Evolutionary conservation across 2,797 vertebrate genomes (phyloP), one percentile per base, ranked within the genome.

Genomic region (Danio choprae): DNA sequence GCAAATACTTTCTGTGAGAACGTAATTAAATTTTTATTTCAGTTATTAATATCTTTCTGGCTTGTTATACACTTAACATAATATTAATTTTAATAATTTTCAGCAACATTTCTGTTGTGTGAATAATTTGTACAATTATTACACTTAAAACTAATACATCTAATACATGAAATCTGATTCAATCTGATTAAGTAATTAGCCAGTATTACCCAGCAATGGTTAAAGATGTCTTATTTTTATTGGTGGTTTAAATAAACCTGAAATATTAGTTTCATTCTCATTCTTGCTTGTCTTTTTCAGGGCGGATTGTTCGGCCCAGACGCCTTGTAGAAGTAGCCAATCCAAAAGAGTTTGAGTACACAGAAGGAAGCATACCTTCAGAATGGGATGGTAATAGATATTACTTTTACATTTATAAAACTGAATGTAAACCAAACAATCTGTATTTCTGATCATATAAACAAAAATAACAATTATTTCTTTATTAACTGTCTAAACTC

Each of bases 371-470:
- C 88, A 96, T 98, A 90, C 97, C 98, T 84, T 84, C 83, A 8
- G 97, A 98, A 93, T 99, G 98, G 98, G 97, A 98, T 90, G 97
- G 97, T 99, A 94, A 95, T 89, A 83, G 1, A 60, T 5, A 59
- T 1, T 48, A n/a, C 60, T 50, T 6, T 77, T 4, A n/a, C 60
- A 50, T 6, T 77, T 4, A 56, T 29, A 6, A 65, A 56, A 1
- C 36, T 48, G 20, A 16, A 20, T 68, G 46, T 38, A 41, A 56
- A 56, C 44, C n/a, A 72, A 56, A 77, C 11, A 22, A 69, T 4
- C n/a, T 56, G 6, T n/a, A n/a, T 67, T 36, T 18, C 67, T 18
- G 20, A 77, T 12, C 12, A 69, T 20, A 22, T 50, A 5, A 50
- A 16, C 46, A 6, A 12, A 44, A 67, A 12, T 46, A 53, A 4